Percentiles rank a stretch among this genome's conserved stretches.
Evolutionary conservation across 1,140 invertebrate genomes (phyloP).

Genomic region (Antheraea pernyi): DNA sequence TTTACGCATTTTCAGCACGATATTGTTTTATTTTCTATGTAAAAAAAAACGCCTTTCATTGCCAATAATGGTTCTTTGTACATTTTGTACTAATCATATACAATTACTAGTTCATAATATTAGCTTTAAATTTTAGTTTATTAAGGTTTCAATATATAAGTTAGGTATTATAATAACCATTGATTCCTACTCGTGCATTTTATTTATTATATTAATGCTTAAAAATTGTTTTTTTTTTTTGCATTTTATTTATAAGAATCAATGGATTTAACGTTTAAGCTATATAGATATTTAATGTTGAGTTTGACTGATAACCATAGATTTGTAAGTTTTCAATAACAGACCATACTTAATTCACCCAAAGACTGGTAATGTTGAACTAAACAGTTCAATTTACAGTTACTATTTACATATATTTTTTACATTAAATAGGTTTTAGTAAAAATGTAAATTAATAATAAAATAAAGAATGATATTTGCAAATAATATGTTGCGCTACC

Average conservation of each 20-base stretch:
- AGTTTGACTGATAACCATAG: neutral
- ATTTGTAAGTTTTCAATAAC: neutral
- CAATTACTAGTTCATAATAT: slow-evolving; percentile 17
- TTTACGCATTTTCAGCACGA: no score
- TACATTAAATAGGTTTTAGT: no score
- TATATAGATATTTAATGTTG: neutral
- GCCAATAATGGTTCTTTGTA: slow-evolving; percentile 15
- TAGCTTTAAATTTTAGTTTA: slow-evolving; percentile 25
- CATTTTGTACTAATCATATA: slow-evolving; percentile 17
- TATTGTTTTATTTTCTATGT: neutral
- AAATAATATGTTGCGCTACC: no score
- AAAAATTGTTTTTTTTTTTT: slow-evolving; percentile 10
- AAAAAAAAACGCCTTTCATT: slow-evolving; percentile 17
- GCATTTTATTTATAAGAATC: slow-evolving; percentile 4
- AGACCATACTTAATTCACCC: no score
- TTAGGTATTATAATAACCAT: slow-evolving; percentile 13
- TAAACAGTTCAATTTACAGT: no score
- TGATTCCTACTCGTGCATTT: slow-evolving; percentile 42
- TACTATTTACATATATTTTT: no score
- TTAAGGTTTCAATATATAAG: slow-evolving; percentile 10
- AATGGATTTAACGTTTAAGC: slow-evolving; percentile 6
- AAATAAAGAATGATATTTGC: no score
- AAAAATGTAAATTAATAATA: no score
- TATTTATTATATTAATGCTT: slow-evolving; percentile 38
- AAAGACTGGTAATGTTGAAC: no score